These are phyloP conservation scores for Urocolius indicus DNA, from an alignment of 2,113 vertebrate genomes.

Conservation along the genomic window DNA sequence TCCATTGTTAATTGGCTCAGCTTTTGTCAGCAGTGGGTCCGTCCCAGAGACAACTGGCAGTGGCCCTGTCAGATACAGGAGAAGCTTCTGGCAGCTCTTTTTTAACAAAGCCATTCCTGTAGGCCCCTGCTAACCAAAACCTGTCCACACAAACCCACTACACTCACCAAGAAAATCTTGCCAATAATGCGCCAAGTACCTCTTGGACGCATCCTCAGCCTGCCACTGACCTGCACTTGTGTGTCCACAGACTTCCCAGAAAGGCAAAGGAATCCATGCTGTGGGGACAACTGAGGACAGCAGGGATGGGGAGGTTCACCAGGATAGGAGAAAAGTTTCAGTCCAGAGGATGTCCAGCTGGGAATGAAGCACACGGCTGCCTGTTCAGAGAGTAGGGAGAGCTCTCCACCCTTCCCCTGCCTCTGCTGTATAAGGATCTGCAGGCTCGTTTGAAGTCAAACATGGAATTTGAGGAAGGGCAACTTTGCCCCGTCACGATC, in stretches of 20 bases:
- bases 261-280: background rate
- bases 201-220: background rate
- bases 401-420: background rate
- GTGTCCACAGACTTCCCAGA: background rate
- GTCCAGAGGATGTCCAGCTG: background rate
- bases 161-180: background rate
- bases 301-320: background rate
- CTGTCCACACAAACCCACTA: background rate
- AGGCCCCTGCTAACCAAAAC: too few relatives aligned
- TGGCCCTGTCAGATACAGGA: too few relatives aligned
- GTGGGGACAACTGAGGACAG: background rate
- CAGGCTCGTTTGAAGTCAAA: background rate
- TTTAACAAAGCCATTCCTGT: too few relatives aligned
- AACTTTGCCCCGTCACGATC: background rate
- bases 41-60: too few relatives aligned
- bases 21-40: too few relatives aligned
- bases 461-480: background rate
- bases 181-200: background rate
- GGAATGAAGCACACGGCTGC: accelerated
- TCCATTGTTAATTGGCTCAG: too few relatives aligned
- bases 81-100: too few relatives aligned
- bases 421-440: background rate
- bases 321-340: background rate
- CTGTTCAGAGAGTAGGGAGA: background rate
- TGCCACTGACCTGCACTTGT: background rate